Evolutionary conservation across 30 jellyfish, hydroid and myxozoan genomes (phyloP), one percentile per base, ranked within the genome.

Genomic region (Phacellophora camtschatica): DNA sequence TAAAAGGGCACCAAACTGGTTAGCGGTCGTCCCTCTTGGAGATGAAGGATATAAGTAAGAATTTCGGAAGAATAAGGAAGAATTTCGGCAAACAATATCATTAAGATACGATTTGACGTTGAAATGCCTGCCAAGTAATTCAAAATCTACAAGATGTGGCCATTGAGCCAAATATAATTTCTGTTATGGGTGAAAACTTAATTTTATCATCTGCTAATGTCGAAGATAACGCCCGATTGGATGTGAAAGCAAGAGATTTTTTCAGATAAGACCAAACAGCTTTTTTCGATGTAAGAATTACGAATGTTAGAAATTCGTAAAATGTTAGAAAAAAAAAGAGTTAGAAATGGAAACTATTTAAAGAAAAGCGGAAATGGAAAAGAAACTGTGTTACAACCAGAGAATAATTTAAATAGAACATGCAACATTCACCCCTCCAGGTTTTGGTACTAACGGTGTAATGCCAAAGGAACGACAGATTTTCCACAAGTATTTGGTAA

Each of bases 161-260:
- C 18, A 45, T 37, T 39, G 84, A 70, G 19, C 49, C 75, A 12
- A n/a, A 61, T 16, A 61, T 70, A 5, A 33, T 25, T 66, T 37
- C 27, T 31, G 36, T 35, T 37, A 41, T n/a, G 63, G 80, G 63
- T 31, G 63, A 66, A 66, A 66, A 66, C 80, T 66, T 66, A 27
- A 66, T 66, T 66, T 35, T 66, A 66, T 66, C 63, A 29, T 35
- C 64, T 66, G 67, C 80, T 66, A 66, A 28, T 13, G 34, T 69
- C 11, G 80, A 35, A 66, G 80, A 66, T 66, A 66, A 35, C 67
- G 67, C 63, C 63, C 80, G 59, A 35, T 69, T 66, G 80, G 63
- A 31, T 66, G 63, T 66, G 22, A 66, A 66, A 66, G 63, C 80
- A 22, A 66, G 68, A 31, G 22, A 50, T 48, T 70, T 70, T 46